Conservation (phyloP, 1,140 invertebrate species). For the Pseudomyrmex pallidus region DNA sequence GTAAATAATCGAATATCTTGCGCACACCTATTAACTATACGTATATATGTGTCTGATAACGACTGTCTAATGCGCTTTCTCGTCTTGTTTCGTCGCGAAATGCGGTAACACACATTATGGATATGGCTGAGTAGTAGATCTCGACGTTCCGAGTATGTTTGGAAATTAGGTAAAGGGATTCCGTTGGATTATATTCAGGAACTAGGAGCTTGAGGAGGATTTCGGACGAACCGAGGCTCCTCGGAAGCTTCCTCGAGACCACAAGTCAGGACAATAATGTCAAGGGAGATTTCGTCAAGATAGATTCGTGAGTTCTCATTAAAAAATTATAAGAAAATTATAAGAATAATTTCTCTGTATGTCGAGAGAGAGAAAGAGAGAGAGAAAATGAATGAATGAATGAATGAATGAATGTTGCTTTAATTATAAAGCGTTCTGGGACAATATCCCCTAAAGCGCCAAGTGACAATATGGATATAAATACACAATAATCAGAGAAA, state of each 20-base stretch:
- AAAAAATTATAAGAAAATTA: constrained; percentile 41
- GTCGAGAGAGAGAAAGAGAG: no score
- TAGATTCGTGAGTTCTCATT: neutral
- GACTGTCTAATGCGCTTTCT: constrained; percentile 15
- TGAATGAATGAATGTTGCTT: no score
- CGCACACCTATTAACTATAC: neutral
- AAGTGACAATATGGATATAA: no score
- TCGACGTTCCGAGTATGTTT: constrained; percentile 54
- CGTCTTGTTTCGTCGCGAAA: constrained; percentile 29
- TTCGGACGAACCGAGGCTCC: constrained; percentile 39
- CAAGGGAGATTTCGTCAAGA: neutral
- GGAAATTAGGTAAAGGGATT: constrained; percentile 62
- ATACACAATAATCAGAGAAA: no score
- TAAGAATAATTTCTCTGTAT: no score
- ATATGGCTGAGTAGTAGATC: constrained; percentile 32
- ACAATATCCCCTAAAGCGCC: no score
- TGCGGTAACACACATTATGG: constrained; percentile 34
- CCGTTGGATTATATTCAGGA: constrained; percentile 58
- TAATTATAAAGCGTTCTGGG: no score
- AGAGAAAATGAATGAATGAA: no score
- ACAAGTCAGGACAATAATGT: constrained; percentile 53
- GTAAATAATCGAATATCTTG: neutral
- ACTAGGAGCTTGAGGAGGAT: constrained; percentile 58
- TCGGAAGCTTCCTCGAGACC: constrained; percentile 45
- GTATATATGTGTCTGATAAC: neutral